Conservation (phyloP, 1,140 invertebrate species). For the Portunus trituberculatus region DNA sequence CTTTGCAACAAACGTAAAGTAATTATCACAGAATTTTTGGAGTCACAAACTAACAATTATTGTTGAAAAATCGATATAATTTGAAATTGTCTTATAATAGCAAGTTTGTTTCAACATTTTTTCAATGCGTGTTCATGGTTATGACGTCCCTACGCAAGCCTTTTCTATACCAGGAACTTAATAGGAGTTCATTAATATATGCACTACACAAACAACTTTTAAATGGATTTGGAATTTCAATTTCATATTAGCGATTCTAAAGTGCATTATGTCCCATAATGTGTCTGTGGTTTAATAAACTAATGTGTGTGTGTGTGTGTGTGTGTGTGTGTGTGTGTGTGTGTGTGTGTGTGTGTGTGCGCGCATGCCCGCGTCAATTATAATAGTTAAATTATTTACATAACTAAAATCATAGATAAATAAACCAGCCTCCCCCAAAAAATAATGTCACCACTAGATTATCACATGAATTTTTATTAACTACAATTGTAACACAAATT, state of each 20-base stretch:
- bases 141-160: background rate
- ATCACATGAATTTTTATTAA: background rate
- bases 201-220: background rate
- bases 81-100: too few relatives aligned
- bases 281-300: too few relatives aligned
- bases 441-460: too few relatives aligned
- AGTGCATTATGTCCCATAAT: background rate
- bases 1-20: too few relatives aligned
- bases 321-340: background rate
- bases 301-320: background rate
- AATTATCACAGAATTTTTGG: too few relatives aligned
- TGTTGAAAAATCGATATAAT: too few relatives aligned
- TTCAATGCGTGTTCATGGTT: background rate
- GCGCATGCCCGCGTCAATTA: too few relatives aligned
- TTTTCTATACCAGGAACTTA: background rate
- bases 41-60: too few relatives aligned
- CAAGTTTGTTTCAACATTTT: background rate
- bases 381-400: too few relatives aligned
- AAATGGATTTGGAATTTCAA: background rate
- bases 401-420: too few relatives aligned
- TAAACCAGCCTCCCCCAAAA: too few relatives aligned
- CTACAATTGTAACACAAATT: background rate
- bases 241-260: background rate
- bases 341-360: too few relatives aligned
- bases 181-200: background rate